phyloP scores from a whole-genome alignment of 92 coral and sea anemone species.

The Paragorgia papillata region DNA sequence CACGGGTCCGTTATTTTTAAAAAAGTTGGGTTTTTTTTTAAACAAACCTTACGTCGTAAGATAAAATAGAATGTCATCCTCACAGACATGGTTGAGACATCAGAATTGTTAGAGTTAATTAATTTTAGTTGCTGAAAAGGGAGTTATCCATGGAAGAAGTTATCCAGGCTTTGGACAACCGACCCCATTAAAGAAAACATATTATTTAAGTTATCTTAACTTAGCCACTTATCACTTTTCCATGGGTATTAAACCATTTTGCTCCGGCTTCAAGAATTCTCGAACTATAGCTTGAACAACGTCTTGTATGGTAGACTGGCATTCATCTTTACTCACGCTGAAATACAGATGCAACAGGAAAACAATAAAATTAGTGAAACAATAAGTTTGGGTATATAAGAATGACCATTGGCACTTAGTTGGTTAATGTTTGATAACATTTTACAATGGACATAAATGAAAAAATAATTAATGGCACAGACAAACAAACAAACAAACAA shows the following conservation, averaged over 20 bases:
- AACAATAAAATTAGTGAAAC: neutral
- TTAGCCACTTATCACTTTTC: constrained; percentile 84
- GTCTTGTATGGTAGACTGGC: constrained; percentile 62
- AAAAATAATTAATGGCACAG: neutral
- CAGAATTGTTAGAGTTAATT: no score
- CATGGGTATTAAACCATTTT: constrained; percentile 74
- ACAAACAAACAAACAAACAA: no score
- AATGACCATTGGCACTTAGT: neutral
- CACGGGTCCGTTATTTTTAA: no score
- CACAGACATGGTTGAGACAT: no score
- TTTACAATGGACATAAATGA: neutral
- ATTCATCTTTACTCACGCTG: constrained; percentile 76
- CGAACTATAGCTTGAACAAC: constrained; percentile 68
- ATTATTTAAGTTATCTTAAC: no score
- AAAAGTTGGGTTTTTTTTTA: no score
- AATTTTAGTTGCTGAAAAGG: no score
- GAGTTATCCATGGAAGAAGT: no score
- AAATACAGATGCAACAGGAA: neutral
- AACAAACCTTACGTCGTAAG: no score
- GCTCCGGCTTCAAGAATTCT: constrained; percentile 83
- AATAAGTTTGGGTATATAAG: neutral
- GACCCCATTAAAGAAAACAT: no score
- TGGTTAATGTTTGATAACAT: neutral
- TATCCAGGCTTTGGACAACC: no score
- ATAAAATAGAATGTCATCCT: no score